These are phyloP conservation scores for Sceloporus tristichus DNA, from an alignment of 2,113 vertebrate genomes.

Conservation along the genomic window DNA sequence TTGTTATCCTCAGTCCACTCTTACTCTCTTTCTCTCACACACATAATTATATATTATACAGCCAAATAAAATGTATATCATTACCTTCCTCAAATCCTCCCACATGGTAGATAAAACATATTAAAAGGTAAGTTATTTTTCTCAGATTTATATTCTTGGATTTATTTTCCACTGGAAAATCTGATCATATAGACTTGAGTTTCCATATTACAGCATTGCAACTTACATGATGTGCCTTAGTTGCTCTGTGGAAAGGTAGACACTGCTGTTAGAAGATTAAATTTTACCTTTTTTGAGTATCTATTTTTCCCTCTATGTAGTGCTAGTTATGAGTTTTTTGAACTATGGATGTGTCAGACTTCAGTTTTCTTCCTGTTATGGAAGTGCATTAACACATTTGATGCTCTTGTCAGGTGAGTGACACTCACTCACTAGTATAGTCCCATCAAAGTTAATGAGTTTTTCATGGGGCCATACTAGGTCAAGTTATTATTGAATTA, in stretches of 20 bases:
- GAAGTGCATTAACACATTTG: background rate
- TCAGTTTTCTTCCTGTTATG: background rate
- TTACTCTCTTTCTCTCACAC: no score
- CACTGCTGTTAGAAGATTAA: background rate
- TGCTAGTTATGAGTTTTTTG: background rate
- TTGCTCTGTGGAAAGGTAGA: background rate
- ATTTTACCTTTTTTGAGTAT: background rate
- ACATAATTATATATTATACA: background rate
- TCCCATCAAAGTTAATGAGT: background rate
- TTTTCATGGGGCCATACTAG: background rate
- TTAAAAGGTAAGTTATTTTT: background rate
- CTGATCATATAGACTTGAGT: background rate
- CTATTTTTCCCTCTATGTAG: background rate
- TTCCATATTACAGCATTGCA: background rate
- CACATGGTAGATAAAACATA: background rate
- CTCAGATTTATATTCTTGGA: background rate
- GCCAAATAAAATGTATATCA: background rate
- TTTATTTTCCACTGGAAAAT: background rate
- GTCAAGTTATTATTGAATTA: slow-evolving; percentile 8
- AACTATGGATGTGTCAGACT: background rate
- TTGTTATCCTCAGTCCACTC: background rate
- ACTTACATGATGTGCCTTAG: background rate
- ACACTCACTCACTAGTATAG: slow-evolving; percentile 5
- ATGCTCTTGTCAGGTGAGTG: background rate
- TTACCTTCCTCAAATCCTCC: no score